Conservation (phyloP, 2,888 invertebrate species). For the Spisula subtruncata region DNA sequence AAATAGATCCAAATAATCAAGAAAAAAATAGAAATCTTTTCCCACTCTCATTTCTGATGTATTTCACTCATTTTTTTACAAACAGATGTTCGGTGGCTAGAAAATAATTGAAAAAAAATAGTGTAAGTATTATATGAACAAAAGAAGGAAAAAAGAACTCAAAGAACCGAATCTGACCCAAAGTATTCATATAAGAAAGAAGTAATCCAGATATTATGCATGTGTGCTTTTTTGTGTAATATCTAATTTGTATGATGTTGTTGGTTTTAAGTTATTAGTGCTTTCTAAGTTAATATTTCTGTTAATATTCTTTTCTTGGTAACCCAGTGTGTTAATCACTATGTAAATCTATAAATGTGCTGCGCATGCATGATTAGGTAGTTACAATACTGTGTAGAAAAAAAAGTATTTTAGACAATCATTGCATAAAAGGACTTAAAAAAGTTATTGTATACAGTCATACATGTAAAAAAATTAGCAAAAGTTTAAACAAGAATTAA, state of each 20-base stretch:
- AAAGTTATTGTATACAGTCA: too few species aligned
- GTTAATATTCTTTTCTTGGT: background rate
- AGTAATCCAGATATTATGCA: constrained; percentile 26
- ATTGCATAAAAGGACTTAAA: too few species aligned
- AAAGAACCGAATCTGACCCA: background rate
- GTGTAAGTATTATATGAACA: background rate
- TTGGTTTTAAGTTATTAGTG: background rate
- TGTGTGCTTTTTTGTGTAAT: constrained; percentile 9
- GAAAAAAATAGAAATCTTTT: background rate
- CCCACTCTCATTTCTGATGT: background rate
- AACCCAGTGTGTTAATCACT: too few species aligned
- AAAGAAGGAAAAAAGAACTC: background rate
- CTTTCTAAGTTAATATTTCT: background rate
- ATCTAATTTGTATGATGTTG: background rate
- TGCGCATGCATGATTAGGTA: too few species aligned
- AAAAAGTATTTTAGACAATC: too few species aligned
- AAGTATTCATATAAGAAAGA: background rate
- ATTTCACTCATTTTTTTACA: background rate
- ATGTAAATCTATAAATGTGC: too few species aligned
- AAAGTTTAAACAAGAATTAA: too few species aligned
- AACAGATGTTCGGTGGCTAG: constrained; percentile 21
- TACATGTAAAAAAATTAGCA: too few species aligned
- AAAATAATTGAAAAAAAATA: background rate
- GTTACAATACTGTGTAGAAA: too few species aligned
- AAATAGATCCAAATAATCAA: too few species aligned